Evolutionary conservation across 2,113 vertebrate genomes (phyloP).

Genomic region (Cephalopterus ornatus): DNA sequence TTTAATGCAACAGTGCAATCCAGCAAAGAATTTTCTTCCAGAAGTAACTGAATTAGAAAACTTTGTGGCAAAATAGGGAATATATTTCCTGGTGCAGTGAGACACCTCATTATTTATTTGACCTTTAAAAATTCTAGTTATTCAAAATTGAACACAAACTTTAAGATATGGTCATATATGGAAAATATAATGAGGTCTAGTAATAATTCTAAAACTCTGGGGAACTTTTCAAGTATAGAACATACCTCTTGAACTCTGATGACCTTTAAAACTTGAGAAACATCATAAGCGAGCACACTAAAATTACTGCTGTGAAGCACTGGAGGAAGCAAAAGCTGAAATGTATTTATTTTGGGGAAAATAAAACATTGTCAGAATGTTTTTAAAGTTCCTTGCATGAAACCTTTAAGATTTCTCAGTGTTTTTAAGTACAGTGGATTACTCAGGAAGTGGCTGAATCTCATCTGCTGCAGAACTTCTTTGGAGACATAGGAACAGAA

Average conservation of each 20-base stretch:
- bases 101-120: constrained; percentile 33
- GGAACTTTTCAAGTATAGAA: neutral
- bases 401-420: neutral
- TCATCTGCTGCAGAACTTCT: neutral
- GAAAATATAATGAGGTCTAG: constrained; percentile 23
- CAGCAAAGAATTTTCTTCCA: neutral
- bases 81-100: constrained; percentile 24
- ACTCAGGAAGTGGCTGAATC: neutral
- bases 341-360: neutral
- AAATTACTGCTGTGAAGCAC: neutral
- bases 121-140: constrained; percentile 36
- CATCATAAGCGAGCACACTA: neutral
- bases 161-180: neutral
- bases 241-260: neutral
- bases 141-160: constrained; percentile 35
- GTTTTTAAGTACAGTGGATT: neutral
- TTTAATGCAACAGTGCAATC: neutral
- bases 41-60: neutral
- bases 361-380: neutral
- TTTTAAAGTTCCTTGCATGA: neutral
- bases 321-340: neutral
- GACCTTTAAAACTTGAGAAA: constrained; percentile 13
- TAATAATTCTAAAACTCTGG: neutral
- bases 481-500: neutral
- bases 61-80: neutral